Conservation (phyloP, 2,113 vertebrate species). For the Lamprologus speciosus region DNA sequence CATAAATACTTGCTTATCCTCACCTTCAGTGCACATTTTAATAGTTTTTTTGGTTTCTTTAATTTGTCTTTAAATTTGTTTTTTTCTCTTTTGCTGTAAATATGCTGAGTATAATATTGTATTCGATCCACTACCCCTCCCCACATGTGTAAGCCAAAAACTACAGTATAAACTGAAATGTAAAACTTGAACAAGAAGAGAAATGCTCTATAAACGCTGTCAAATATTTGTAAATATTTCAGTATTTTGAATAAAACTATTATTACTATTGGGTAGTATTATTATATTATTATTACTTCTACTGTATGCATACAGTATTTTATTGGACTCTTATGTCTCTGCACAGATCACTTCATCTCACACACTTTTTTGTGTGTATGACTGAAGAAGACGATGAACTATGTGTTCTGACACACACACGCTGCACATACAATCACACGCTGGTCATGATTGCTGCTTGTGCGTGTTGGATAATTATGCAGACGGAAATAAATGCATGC, state of each 20-base stretch:
- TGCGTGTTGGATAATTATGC: not conserved
- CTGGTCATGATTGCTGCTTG: not conserved
- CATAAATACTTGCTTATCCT: slow-evolving; percentile 31
- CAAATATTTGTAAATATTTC: slow-evolving; percentile 28
- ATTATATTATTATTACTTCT: not conserved
- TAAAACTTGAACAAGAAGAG: slow-evolving; percentile 49
- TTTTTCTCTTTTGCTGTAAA: slow-evolving; percentile 36
- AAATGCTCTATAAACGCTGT: slow-evolving; percentile 21
- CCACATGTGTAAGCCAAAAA: slow-evolving; percentile 59
- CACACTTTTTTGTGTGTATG: not conserved
- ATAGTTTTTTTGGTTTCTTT: not conserved
- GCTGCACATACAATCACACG: fast-evolving
- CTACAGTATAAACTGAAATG: not conserved
- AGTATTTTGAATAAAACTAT: slow-evolving; percentile 59
- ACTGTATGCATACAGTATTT: not conserved
- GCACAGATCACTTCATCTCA: not conserved
- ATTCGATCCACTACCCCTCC: slow-evolving; percentile 5
- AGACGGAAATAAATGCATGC: not conserved
- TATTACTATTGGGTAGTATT: not conserved
- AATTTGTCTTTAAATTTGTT: fast-evolving
- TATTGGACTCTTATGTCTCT: fast-evolving
- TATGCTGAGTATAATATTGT: not conserved
- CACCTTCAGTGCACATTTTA: slow-evolving; percentile 46
- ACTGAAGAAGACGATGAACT: not conserved
- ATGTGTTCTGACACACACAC: not conserved